A percentile compares a stretch with the other conserved stretches of the same genome.
phyloP scores from a whole-genome alignment of 2,888 invertebrate species.

The Heliconius erato region DNA sequence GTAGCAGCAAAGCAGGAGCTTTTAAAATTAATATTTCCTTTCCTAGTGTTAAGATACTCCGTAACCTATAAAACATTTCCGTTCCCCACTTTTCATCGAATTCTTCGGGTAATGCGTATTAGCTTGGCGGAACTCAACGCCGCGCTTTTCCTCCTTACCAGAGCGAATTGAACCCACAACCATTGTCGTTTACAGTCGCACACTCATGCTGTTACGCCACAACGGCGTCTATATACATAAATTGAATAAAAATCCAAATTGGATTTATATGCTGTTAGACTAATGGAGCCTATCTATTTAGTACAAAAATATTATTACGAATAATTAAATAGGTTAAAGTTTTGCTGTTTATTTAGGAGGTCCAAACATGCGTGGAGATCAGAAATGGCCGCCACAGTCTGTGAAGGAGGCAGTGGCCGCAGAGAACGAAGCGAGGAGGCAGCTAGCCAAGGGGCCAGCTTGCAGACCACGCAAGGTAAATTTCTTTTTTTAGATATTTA shows the following conservation, averaged over 20 bases:
- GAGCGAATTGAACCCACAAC: background rate
- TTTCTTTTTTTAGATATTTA: background rate
- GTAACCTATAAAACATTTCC: background rate
- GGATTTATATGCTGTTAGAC: no score
- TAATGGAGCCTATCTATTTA: no score
- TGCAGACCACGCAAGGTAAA: constrained; percentile 88
- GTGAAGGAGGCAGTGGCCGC: constrained; percentile 90
- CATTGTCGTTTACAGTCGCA: background rate
- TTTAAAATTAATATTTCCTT: no score
- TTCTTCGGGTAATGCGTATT: background rate
- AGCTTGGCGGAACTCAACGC: background rate
- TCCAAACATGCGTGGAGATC: constrained; percentile 93
- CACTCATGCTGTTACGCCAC: background rate
- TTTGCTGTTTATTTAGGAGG: constrained; percentile 84
- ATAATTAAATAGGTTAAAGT: background rate
- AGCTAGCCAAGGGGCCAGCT: constrained; percentile 91
- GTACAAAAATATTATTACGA: background rate
- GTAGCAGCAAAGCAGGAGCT: no score
- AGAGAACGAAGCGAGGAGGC: constrained; percentile 90
- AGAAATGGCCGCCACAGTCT: constrained; percentile 94
- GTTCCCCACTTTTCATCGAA: no score
- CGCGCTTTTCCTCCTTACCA: background rate
- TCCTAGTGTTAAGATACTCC: background rate
- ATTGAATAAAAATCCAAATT: no score
- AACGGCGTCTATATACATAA: no score